Percentiles rank a stretch among this genome's conserved stretches.
phyloP scores from a whole-genome alignment of 2,888 invertebrate species.

The Tetranychus piercei region DNA sequence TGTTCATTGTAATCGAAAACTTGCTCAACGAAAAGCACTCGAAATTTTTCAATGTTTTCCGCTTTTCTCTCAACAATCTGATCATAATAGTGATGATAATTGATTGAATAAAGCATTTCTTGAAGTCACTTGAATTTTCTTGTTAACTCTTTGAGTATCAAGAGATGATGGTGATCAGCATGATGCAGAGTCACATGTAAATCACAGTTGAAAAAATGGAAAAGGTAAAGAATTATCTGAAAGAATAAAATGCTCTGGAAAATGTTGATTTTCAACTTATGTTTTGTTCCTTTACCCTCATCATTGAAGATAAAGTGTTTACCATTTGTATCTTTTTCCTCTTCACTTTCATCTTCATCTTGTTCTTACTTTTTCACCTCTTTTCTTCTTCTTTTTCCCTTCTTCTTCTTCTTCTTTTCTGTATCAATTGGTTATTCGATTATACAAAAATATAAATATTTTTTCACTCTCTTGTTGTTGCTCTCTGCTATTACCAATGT shows the following conservation, averaged over 20 bases:
- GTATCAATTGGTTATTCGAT: neutral
- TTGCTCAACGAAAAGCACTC: too few relatives aligned
- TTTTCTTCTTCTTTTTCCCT: neutral
- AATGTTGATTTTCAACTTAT: neutral
- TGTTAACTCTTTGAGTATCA: neutral
- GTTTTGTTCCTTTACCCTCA: neutral
- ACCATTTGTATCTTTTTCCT: neutral
- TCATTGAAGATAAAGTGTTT: neutral
- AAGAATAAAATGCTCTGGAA: neutral
- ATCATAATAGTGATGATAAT: too few relatives aligned
- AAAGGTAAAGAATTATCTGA: neutral
- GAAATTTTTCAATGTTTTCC: too few relatives aligned
- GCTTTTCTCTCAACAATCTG: neutral
- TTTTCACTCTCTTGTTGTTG: neutral
- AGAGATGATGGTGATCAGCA: neutral
- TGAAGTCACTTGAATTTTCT: neutral
- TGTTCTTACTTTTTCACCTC: neutral
- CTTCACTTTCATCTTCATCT: neutral
- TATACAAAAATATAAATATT: neutral
- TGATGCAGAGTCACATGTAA: neutral
- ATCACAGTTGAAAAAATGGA: neutral
- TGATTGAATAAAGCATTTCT: too few relatives aligned
- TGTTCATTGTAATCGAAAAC: too few relatives aligned
- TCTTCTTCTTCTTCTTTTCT: neutral
- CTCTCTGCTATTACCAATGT: neutral